Evolutionary conservation across 2,888 invertebrate species (phyloP).

Genomic region (Teleiodes luculella): DNA sequence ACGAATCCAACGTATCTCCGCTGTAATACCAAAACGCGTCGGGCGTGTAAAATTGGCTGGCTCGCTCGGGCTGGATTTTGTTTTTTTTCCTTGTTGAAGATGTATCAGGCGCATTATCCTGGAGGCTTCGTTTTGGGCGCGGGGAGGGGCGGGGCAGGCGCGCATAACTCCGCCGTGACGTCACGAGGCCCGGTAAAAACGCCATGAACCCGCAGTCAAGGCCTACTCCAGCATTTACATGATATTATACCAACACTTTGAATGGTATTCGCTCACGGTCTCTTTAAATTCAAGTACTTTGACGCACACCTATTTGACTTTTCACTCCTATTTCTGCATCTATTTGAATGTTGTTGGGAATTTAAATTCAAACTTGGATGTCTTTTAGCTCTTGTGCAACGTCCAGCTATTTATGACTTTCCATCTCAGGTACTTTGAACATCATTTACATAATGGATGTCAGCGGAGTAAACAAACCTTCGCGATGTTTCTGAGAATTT

Average conservation of each 20-base stretch:
- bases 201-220: slow-evolving; percentile 71
- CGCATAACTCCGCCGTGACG: slow-evolving; percentile 71
- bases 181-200: slow-evolving; percentile 66
- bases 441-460: slow-evolving; percentile 7
- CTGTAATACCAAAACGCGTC: slow-evolving; percentile 54
- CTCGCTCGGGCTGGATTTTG: slow-evolving; percentile 51
- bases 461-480: not conserved
- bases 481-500: not conserved
- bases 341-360: slow-evolving; percentile 24
- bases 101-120: slow-evolving; percentile 72
- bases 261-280: slow-evolving; percentile 44
- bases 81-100: slow-evolving; percentile 69
- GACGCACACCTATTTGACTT: slow-evolving; percentile 22
- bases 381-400: slow-evolving; percentile 5
- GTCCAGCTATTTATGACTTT: slow-evolving; percentile 1
- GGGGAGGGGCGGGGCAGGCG: slow-evolving; percentile 30
- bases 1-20: slow-evolving; percentile 41
- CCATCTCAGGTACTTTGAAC: not conserved
- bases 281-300: slow-evolving; percentile 30
- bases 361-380: not conserved
- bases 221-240: slow-evolving; percentile 57
- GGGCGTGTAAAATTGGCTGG: slow-evolving; percentile 64
- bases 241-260: slow-evolving; percentile 44
- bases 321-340: slow-evolving; percentile 26
- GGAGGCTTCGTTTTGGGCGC: slow-evolving; percentile 44